Conservation (phyloP, 2,113 vertebrate species). For the Amblyopsis rosae region DNA sequence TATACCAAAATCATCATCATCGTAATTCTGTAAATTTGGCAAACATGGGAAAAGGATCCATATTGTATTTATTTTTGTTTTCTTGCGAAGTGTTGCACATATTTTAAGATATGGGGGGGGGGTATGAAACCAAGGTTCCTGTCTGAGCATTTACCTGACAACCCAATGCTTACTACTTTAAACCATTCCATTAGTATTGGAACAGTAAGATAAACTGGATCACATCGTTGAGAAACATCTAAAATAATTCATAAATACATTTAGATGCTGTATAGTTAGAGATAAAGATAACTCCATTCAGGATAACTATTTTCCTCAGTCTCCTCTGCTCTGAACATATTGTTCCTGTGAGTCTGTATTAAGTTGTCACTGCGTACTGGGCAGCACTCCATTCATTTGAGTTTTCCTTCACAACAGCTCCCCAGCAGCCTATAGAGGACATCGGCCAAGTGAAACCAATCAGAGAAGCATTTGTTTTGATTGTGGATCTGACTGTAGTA, state of each 20-base stretch:
- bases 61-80: constrained; percentile 59
- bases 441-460: constrained; percentile 5
- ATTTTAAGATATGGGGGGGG: constrained; percentile 19
- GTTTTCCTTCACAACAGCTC: constrained; percentile 2
- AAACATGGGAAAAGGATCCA: constrained; percentile 34
- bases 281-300: constrained; percentile 35
- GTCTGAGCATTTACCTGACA: constrained; percentile 33
- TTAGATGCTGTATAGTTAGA: constrained; percentile 23
- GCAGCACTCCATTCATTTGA: constrained; percentile 16
- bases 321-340: constrained; percentile 32
- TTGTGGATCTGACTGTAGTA: constrained; percentile 21
- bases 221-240: constrained; percentile 18
- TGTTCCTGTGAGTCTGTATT: constrained; percentile 15
- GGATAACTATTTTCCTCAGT: constrained; percentile 29
- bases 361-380: constrained; percentile 30
- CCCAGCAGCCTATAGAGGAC: constrained; percentile 4
- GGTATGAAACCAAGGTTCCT: constrained; percentile 9
- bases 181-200: constrained; percentile 62
- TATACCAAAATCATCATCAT: constrained; percentile 34
- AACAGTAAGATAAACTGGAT: constrained; percentile 18
- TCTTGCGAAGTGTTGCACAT: constrained; percentile 67
- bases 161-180: constrained; percentile 34
- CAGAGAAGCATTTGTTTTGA: constrained; percentile 16
- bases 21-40: constrained; percentile 29
- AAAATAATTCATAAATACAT: constrained; percentile 17